phyloP scores from a whole-genome alignment of 2,797 vertebrate genomes.

The Sciurus vulgaris region DNA sequence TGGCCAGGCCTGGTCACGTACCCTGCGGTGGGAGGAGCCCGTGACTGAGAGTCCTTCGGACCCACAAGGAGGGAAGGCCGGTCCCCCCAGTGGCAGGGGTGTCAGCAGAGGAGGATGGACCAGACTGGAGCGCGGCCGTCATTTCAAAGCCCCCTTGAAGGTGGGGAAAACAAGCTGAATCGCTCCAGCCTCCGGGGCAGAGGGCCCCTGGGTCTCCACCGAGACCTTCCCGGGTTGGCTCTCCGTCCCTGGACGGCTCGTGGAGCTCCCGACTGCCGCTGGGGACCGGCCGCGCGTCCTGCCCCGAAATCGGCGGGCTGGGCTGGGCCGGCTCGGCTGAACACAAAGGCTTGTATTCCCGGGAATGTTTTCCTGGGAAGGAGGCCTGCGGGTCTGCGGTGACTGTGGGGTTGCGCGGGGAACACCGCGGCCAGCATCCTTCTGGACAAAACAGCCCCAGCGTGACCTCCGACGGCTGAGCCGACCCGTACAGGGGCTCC shows the following conservation, averaged over 20 bases:
- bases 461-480: neutral
- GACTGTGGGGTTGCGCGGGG: neutral
- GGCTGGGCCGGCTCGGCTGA: neutral
- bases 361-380: constrained; percentile 51
- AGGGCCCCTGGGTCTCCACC: neutral
- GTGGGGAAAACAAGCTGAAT: neutral
- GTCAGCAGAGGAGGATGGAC: neutral
- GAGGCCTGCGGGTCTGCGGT: neutral
- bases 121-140: neutral
- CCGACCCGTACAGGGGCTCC: neutral
- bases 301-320: neutral
- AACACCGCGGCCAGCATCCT: neutral
- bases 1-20: neutral
- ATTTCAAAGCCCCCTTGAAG: neutral
- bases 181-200: neutral
- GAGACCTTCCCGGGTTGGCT: neutral
- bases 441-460: neutral
- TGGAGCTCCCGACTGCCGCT: neutral
- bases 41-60: neutral
- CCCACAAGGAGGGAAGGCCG: accelerated
- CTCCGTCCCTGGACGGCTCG: neutral
- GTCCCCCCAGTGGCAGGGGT: neutral
- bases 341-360: constrained; percentile 13
- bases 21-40: accelerated
- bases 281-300: neutral